Conservation (phyloP, 2,797 vertebrate species). For the Hydrocynus forskahlii region DNA sequence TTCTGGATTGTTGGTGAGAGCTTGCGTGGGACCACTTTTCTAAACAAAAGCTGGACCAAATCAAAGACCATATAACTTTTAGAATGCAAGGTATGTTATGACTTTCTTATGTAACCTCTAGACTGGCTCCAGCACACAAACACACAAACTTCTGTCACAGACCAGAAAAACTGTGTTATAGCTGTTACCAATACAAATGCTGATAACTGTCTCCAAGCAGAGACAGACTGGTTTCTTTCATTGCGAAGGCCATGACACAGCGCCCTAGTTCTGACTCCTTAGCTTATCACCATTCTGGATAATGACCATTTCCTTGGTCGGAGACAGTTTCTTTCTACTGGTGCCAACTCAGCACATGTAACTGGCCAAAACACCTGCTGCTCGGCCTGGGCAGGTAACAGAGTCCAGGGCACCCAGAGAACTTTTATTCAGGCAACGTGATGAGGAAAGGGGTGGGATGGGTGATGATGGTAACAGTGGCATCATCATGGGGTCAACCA, state of each 20-base stretch:
- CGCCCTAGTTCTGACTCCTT: constrained; percentile 4
- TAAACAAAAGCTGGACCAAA: constrained; percentile 1
- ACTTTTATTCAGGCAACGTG: too few species aligned
- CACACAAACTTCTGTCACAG: constrained; percentile 9
- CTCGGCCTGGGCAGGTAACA: background rate
- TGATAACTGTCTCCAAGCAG: constrained; percentile 31
- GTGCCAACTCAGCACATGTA: background rate
- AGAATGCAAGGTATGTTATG: constrained; percentile 16
- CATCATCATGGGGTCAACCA: too few species aligned
- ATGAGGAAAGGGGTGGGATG: too few species aligned
- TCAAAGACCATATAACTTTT: background rate
- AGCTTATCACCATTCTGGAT: constrained; percentile 1
- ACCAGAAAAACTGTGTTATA: constrained; percentile 10
- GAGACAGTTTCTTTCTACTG: background rate
- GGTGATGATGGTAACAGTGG: too few species aligned
- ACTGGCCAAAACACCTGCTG: background rate
- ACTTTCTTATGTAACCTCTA: constrained; percentile 28
- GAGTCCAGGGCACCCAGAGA: too few species aligned
- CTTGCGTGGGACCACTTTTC: background rate
- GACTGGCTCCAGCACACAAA: constrained; percentile 19
- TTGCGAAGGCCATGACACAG: background rate
- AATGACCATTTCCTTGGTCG: background rate
- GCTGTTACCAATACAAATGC: background rate
- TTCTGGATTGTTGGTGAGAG: background rate
- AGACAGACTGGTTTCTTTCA: constrained; percentile 12